Evolutionary conservation across 35 echinoderm and acorn worm genomes (phyloP), one percentile per base, ranked within the genome.

Genomic region (Apostichopus parvimensis): DNA sequence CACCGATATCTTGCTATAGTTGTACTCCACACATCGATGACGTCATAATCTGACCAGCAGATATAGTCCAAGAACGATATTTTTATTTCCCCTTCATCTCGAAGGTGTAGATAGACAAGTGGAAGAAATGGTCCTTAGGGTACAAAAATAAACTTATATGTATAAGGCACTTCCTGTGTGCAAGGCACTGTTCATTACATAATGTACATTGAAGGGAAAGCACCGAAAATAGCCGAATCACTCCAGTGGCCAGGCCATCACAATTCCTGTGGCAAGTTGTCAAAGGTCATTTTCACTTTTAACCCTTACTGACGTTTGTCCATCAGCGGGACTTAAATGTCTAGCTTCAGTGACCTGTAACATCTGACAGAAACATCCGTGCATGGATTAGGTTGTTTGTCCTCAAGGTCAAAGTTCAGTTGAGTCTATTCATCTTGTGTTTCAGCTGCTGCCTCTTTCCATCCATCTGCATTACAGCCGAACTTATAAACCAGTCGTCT

Each of bases 401-500:
- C 18, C 6, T 68, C 11, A 68, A 11, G 64, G 11, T 68, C 64
- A 68, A 68, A 68, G 11, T 11, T 68, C 64, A 68, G 18, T 45
- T 45, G 34, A 45, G 25, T 54, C 83, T 82, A 83, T 57, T 92
- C 60, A 60, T 92, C 59, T 62, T 82, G 18, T 71, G 68, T 79
- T 77, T 92, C 86, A 61, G 77, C 58, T 77, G 95, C 97, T 9
- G 93, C 94, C 25, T 99, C 95, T 79, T 89, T 91, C 95, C 97
- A 99, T 13, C 97, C 95, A 20, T 92, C 86, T 0, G 97, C 95
- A 53, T 99, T 96, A 34, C 95, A 96, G 14, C 97, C 97, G 73
- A 99, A 96, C 56, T 99, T 99, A 75, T 99, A 99, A 60, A 99
- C 97, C 45, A 99, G 79, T 68, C 97, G 87, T 23, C 97, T 90